Evolutionary conservation across 2,888 invertebrate species (phyloP), one percentile per base, ranked within the genome.

Genomic region (Drosophila infuscata): DNA sequence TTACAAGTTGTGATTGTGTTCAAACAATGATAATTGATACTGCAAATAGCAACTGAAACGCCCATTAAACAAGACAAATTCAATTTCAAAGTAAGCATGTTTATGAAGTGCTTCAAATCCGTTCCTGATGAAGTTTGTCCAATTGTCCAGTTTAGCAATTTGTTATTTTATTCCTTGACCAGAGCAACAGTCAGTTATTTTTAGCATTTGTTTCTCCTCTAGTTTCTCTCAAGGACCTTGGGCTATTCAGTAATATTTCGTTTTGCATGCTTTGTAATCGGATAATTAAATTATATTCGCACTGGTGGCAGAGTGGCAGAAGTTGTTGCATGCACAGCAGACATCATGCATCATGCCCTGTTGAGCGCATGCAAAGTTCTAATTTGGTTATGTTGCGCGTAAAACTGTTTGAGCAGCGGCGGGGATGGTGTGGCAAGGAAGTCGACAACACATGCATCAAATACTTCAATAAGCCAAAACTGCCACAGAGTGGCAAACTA

Each of bases 331-430:
- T 43, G 57, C 52, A 62, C 8, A 15, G 32, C 63, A 29, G 46
- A 71, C 62, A 74, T 70, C 59, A 71, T 70, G 56, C 73, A 84
- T 82, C 25, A 81, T 85, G 88, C 59, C 78, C 56, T 46, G 85
- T 71, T 36, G 70, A 53, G 54, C 67, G 61, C 64, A 53, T 46
- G 51, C 38, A 41, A 76, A 62, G 53, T 57, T 68, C 57, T 78
- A 84, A 84, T 76, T 75, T 69, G 74, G 68, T 87, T 87, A 82
- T 63, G 60, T 58, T 35, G 38, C 35, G 52, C 29, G 29, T 20
- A 30, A 51, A 48, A 41, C 35, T 38, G 29, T 11, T 20, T 20
- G 38, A 32, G 15, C 15, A 3, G 30, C n/a, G 11, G 25, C 35
- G 30, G 25, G 25, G 25, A 25, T 30, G 43, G 3, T 17, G 20